Base-by-base conservation (phyloP, 2,888 invertebrate genomes). In the Cristatella mucedo region DNA sequence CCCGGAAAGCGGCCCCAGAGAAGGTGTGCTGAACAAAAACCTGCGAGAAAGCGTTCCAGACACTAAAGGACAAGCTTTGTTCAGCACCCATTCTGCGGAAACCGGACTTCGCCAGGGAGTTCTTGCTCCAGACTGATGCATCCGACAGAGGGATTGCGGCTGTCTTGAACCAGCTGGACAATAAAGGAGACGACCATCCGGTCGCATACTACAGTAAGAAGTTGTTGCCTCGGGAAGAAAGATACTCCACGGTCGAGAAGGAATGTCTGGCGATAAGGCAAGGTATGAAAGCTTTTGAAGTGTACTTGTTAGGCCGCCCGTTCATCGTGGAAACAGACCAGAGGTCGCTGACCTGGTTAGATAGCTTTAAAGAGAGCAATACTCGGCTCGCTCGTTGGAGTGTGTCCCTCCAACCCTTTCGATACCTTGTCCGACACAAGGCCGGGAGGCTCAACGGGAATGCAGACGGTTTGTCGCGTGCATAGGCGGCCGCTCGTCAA, bases 1-100 rank as follows among this genome's bases (percentile, higher is more conserved):
- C 61, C 11, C 87, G 87, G 67, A 40, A 48, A 24, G 33, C 42
- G 33, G 15, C 21, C 4, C 38, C 43, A 21, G 44, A 42, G 33
- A 39, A 33, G 9, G 42, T 49, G n/a, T 4, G 5, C 4, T 49
- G 44, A 45, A 18, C 13, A 13, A 13, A 16, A 9, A 30, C 29
- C n/a, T 41, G 39, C 21, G 33, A 46, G 22, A 16, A n/a, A 21
- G 43, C 44, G n/a, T 48, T 44, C 31, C 22, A 40, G 5, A 26
- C 29, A 9, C 33, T 46, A n/a, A 46, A 43, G 31, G 19, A 26
- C 13, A 29, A 34, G 29, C 33, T 44, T 15, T 13, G 29, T 5
- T 11, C 15, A 11, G 29, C 24, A 6, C 46, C 45, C 4, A 39
- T 48, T 11, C 31, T 48, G 9, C 29, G 24, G 34, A 13, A 47